A percentile compares a stretch with the other conserved stretches of the same genome.
phyloP scores from a whole-genome alignment of 2,113 vertebrate species.

The Podarcis cretensis region DNA sequence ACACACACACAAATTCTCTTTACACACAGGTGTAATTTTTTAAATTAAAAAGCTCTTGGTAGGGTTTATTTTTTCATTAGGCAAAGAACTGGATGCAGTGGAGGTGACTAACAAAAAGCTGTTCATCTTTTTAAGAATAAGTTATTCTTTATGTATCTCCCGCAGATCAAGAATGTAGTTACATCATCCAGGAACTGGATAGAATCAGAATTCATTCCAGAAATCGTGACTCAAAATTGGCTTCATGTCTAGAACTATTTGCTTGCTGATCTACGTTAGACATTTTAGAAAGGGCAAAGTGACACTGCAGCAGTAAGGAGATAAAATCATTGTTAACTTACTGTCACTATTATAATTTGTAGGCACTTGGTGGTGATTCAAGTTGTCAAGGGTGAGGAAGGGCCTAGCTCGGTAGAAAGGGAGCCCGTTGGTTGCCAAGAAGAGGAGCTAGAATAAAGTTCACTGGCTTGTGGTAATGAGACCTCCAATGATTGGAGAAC shows the following conservation, averaged over 20 bases:
- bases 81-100: not conserved
- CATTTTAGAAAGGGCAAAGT: not conserved
- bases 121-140: not conserved
- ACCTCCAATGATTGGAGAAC: conserved; percentile 4
- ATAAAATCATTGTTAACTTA: not conserved
- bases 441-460: not conserved
- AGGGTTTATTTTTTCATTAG: not conserved
- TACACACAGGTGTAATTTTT: not conserved
- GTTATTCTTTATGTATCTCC: not conserved
- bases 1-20: not conserved
- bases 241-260: not conserved
- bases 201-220: not conserved
- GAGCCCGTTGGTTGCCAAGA: not conserved
- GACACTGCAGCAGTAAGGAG: not conserved
- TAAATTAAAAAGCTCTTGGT: not conserved
- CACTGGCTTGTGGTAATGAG: not conserved
- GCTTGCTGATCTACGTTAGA: not conserved
- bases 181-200: not conserved
- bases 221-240: not conserved
- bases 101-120: not conserved
- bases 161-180: not conserved
- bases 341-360: not conserved
- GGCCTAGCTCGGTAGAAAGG: not conserved
- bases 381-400: not conserved
- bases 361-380: not conserved